A percentile compares a stretch with the other conserved stretches of the same genome.
These are phyloP conservation scores for Hydrotaea diabolus DNA, from an alignment of 2,888 invertebrate genomes.

Conservation along the genomic window DNA sequence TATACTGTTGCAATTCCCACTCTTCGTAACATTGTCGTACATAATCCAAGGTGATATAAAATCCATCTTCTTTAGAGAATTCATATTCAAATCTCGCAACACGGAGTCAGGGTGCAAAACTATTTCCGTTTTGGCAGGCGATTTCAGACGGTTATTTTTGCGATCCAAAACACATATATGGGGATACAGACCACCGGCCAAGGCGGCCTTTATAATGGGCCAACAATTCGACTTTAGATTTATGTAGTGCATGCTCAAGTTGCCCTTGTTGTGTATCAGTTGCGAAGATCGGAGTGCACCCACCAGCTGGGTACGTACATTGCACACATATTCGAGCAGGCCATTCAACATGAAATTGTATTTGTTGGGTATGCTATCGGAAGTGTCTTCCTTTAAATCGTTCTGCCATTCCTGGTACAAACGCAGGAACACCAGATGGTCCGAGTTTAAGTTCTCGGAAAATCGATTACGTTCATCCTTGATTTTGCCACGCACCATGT, in stretches of 20 bases:
- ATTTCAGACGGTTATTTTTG: slow-evolving; percentile 83
- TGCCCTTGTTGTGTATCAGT: slow-evolving; percentile 86
- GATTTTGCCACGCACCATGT: slow-evolving; percentile 74
- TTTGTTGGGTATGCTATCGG: slow-evolving; percentile 84
- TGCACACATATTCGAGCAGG: slow-evolving; percentile 93
- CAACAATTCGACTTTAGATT: slow-evolving; percentile 94
- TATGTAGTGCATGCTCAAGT: slow-evolving; percentile 86
- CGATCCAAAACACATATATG: slow-evolving; percentile 88
- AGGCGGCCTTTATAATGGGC: slow-evolving; percentile 94
- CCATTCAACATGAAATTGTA: slow-evolving; percentile 88
- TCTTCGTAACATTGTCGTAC: slow-evolving; percentile 88
- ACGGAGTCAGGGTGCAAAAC: slow-evolving; percentile 83
- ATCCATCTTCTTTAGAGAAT: slow-evolving; percentile 47
- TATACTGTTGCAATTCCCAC: slow-evolving; percentile 83
- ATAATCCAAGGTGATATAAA: slow-evolving; percentile 91
- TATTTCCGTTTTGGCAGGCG: slow-evolving; percentile 81
- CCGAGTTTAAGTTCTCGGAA: slow-evolving; percentile 89
- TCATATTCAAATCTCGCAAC: slow-evolving; percentile 62
- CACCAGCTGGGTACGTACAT: slow-evolving; percentile 90
- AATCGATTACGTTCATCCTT: slow-evolving; percentile 82
- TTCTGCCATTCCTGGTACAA: slow-evolving; percentile 89
- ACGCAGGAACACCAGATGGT: slow-evolving; percentile 92
- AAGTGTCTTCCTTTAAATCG: slow-evolving; percentile 85
- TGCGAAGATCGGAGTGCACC: slow-evolving; percentile 86
- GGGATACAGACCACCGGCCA: slow-evolving; percentile 94